Base-by-base conservation (phyloP, 2,888 invertebrate genomes). In the Escarpia spicata region DNA sequence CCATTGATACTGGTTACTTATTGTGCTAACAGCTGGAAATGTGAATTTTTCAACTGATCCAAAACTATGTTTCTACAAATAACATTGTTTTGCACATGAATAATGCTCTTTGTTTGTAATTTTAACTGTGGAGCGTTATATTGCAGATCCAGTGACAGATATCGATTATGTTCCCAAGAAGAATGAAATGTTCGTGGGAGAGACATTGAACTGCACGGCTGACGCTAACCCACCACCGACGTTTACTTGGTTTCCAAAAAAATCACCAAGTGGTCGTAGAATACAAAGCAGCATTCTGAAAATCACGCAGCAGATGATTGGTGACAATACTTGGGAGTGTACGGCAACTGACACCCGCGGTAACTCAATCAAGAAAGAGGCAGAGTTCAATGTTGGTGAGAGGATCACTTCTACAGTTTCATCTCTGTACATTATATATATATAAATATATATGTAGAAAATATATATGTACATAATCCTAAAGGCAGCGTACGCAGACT, bases 181-280 rank as follows among this genome's bases (percentile, higher is more conserved):
- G 26, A 44, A 91, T 8, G 43, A 31, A 31, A 4, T 43, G 6
- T 0, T 2, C 8, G 91, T 91, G 91, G 91, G 91, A 43, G 91
- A 91, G 26, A 91, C 91, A 31, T 6, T 91, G 43, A 91, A 91
- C 44, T 91, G 91, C 44, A 91, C 91, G 37, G 43, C 91, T 43
- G 91, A 91, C 31, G 91, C 31, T 31, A 26, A 91, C 91, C 91
- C 91, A 19, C 19, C 37, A 3, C 91, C 91, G 19, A 91, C 15
- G 15, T 91, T 43, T 31, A 43, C 43, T 37, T 91, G 91, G 91
- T 31, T 19, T 26, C 19, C 43, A 3, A 31, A 31, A 6, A 6
- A 8, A 0, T 91, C 43, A 15, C 91, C 91, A n/a, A 26, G 44
- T 19, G 15, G 31, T n/a, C 75, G 26, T 26, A n/a, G 6, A 15